These are phyloP conservation scores for Eutrigla gurnardus DNA, from an alignment of 2,797 vertebrate genomes.

Conservation along the genomic window DNA sequence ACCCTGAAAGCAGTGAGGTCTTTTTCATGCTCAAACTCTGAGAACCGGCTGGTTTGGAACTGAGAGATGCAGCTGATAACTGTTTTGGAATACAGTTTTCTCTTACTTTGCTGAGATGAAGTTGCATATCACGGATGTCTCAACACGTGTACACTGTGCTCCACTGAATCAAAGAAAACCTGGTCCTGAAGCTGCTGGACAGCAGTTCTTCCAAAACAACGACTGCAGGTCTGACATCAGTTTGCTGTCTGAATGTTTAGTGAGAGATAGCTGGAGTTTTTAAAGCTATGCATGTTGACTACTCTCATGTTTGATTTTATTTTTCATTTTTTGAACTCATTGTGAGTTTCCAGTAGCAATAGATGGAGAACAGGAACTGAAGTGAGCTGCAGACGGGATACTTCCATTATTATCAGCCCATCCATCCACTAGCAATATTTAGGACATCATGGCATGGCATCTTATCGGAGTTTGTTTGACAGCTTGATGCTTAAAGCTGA, in stretches of 20 bases:
- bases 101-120: slow-evolving; percentile 35
- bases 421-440: slow-evolving; percentile 75
- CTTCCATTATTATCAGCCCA: slow-evolving; percentile 31
- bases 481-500: slow-evolving; percentile 43
- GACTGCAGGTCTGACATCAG: slow-evolving; percentile 43
- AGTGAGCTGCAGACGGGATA: slow-evolving; percentile 37
- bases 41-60: slow-evolving; percentile 60
- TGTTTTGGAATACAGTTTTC: slow-evolving; percentile 40
- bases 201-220: slow-evolving; percentile 26
- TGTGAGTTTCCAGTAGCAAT: slow-evolving; percentile 72
- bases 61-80: slow-evolving; percentile 51
- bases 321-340: slow-evolving; percentile 32
- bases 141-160: slow-evolving; percentile 21
- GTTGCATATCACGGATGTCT: slow-evolving; percentile 43
- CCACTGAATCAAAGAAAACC: slow-evolving; percentile 24
- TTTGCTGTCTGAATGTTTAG: slow-evolving; percentile 68
- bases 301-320: slow-evolving; percentile 44
- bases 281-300: slow-evolving; percentile 53
- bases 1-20: slow-evolving; percentile 80
- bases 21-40: slow-evolving; percentile 88
- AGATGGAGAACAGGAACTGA: slow-evolving; percentile 42
- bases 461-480: slow-evolving; percentile 51
- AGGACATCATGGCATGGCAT: slow-evolving; percentile 59
- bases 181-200: slow-evolving; percentile 29
- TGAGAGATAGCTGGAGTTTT: slow-evolving; percentile 50